Base-by-base conservation (phyloP, 2,888 invertebrate genomes). In the Seira ritae region DNA sequence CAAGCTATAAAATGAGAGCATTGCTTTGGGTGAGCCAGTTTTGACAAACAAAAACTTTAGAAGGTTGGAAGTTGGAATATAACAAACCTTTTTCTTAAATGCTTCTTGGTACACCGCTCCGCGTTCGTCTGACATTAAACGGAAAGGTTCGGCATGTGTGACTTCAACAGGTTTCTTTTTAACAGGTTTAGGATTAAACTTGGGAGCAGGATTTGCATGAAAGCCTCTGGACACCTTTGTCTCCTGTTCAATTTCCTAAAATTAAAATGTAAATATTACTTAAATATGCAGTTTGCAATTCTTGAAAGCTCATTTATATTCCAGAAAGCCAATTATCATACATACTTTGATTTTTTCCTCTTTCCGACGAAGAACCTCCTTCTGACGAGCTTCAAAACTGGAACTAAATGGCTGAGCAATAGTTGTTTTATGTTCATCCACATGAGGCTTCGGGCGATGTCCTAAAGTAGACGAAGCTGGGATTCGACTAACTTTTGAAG, bases 201-300 rank as follows among this genome's bases (percentile, higher is more conserved):
- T 88, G 0, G 95, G 95, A 15, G 94, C 90, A 0, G 95, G 95
- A 71, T 94, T 93, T 0, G 95, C 95, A 90, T 94, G 94, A 89
- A 96, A 96, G 86, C 93, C 93, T 0, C 92, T 91, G 0, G 92
- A 92, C 90, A 93, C 93, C 88, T 92, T 94, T 84, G 92, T 93
- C 85, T 94, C 93, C 20, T 93, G 90, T 80, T 92, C 91, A 3
- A 68, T n/a, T 6, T 37, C 12, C 17, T 31, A 42, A 12, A 6
- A 12, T 8, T 42, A 6, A 42, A 42, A n/a, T n/a, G 6, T 42
- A 42, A 42, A 12, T 42, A 8, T 42, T 8, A 19, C 10, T 4
- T 67, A 12, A 67, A 22, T 8, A 67, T 20, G 23, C 3, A 20
- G 22, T 22, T 10, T 23, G 4, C 8, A 42, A 70, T 37, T 17